Evolutionary conservation across 2,113 vertebrate genomes (phyloP).

Genomic region (Excalfactoria chinensis): DNA sequence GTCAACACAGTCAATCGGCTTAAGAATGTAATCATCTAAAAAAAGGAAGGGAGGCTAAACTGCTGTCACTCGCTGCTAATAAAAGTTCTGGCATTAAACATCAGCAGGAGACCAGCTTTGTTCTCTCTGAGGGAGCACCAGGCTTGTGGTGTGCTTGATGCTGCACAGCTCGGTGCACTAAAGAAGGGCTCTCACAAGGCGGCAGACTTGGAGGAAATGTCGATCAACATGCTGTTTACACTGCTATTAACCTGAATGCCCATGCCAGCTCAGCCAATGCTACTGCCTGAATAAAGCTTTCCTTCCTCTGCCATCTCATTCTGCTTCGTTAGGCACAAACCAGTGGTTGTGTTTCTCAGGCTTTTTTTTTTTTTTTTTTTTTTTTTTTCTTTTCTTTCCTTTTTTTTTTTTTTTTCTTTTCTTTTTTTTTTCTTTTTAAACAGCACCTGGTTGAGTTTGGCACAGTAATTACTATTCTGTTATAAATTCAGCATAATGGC

Average conservation of each 20-base stretch:
- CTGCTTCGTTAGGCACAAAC: background rate
- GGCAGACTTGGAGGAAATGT: background rate
- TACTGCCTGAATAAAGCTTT: background rate
- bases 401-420: background rate
- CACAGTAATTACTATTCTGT: constrained; percentile 23
- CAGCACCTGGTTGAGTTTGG: constrained; percentile 24
- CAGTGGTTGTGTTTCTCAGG: background rate
- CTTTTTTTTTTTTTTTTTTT: background rate
- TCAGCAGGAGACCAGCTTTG: constrained; percentile 48
- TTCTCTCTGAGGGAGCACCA: constrained; percentile 21
- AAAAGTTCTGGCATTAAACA: constrained; percentile 52
- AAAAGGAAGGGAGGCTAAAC: constrained; percentile 35
- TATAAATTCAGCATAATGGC: background rate
- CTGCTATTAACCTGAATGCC: background rate
- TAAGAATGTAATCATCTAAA: constrained; percentile 58
- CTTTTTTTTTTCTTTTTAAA: background rate
- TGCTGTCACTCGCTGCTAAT: constrained; percentile 40
- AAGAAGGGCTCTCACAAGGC: constrained; percentile 3
- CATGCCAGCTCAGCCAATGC: background rate
- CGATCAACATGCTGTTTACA: background rate
- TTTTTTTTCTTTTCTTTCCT: background rate
- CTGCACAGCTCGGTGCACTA: background rate
- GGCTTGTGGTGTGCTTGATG: constrained; percentile 24
- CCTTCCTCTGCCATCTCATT: background rate
- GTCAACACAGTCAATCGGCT: constrained; percentile 50